Conservation (phyloP, 1,140 invertebrate species). For the Dendrolimus punctatus region DNA sequence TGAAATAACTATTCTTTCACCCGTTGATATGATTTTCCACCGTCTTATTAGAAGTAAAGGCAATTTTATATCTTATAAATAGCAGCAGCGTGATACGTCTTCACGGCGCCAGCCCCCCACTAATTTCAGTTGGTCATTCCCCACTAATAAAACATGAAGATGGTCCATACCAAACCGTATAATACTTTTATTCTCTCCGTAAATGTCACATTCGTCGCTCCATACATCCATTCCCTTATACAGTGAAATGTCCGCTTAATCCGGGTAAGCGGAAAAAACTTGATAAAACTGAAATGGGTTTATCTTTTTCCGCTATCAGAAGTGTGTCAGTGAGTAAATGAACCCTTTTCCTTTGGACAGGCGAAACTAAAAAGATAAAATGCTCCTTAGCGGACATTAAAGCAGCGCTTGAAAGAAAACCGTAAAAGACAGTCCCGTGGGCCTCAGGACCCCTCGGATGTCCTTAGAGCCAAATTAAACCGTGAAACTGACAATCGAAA, state of each 20-base stretch:
- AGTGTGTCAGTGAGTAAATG: conserved; percentile 49
- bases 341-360: conserved; percentile 58
- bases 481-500: conserved; percentile 27
- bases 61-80: background rate
- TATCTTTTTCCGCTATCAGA: conserved; percentile 54
- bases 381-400: conserved; percentile 64
- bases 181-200: conserved; percentile 22
- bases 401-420: conserved; percentile 51
- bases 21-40: no score
- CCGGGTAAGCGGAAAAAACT: conserved; percentile 39
- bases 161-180: conserved; percentile 11
- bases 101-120: conserved; percentile 25
- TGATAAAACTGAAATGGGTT: conserved; percentile 47
- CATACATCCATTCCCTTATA: conserved; percentile 6
- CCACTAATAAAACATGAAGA: conserved; percentile 18
- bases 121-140: conserved; percentile 14
- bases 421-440: conserved; percentile 49
- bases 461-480: conserved; percentile 51
- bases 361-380: conserved; percentile 66
- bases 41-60: no score
- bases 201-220: conserved; percentile 14
- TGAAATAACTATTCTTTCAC: no score
- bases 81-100: conserved; percentile 15
- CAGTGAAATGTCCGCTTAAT: conserved; percentile 15
- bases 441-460: conserved; percentile 28